Base-by-base conservation (phyloP, 2,113 vertebrate species). In the Notarius lentiginosus region DNA sequence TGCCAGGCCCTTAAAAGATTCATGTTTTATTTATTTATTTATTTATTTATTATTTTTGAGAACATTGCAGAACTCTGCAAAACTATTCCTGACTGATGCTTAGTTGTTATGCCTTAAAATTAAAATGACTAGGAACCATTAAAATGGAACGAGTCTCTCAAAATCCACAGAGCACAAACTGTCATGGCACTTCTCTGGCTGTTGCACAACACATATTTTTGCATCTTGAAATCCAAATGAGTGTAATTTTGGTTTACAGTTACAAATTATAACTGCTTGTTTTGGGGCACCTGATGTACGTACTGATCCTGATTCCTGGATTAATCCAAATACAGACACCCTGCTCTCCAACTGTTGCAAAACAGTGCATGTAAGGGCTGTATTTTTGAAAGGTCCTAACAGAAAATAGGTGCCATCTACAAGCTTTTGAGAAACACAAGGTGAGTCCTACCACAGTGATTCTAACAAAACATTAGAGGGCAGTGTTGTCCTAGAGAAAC, bases 401-500 rank as follows among this genome's bases (percentile, higher is more conserved):
- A 24, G n/a, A 7, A 79, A n/a, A 53, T 15, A 58, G 11, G 56
- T 41, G 51, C 7, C 5, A 34, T 47, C 34, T 60, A 27, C 30
- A 34, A 60, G 63, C 24, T 66, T 20, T 68, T 53, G 17, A 83
- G 49, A 22, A 56, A 72, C 65, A 41, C 68, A n/a, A 11, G 47
- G 15, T 47, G 20, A 49, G 60, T 34, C 24, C 20, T 15, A 18
- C 30, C 15, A 41, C 68, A 76, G 70, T 87, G 27, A 53, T 18
- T 11, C 12, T 53, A 72, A 63, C 27, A 4, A 30, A 83, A 66
- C 91, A 86, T 84, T 82, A 79, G 91, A 72, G 89, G 91, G 89
- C 91, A 91, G 88, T 84, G 53, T 89, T 88, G 89, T 47, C 70
- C 66, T 76, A 82, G 55, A 76, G 82, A 82, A 68, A 5, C 11